These are phyloP conservation scores for Bergia sp. DNA, from an alignment of 92 coral and sea anemone genomes.

Conservation along the genomic window DNA sequence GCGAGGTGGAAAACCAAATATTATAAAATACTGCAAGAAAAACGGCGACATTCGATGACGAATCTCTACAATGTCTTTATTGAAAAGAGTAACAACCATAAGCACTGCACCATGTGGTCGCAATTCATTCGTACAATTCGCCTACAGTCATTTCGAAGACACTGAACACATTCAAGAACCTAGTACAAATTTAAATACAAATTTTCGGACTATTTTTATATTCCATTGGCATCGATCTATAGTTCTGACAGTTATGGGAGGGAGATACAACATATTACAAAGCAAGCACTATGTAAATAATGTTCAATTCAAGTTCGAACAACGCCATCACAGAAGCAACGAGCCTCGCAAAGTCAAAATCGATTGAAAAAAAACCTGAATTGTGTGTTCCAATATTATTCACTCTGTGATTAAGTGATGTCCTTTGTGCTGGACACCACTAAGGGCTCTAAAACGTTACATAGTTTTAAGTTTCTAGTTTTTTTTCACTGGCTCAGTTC, in stretches of 20 bases:
- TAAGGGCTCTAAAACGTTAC: constrained; percentile 33
- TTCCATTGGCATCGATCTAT: not conserved
- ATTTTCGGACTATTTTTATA: constrained; percentile 10
- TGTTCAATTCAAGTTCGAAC: constrained; percentile 33
- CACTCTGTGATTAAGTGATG: constrained; percentile 37
- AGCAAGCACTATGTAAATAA: constrained; percentile 36
- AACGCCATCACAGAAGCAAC: constrained; percentile 28
- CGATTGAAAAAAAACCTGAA: constrained; percentile 37
- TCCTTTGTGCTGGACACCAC: not conserved
- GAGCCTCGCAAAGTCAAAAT: constrained; percentile 33
- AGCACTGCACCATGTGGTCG: constrained; percentile 36
- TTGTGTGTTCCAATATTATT: constrained; percentile 9
- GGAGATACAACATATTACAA: constrained; percentile 27
- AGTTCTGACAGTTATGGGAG: constrained; percentile 29
- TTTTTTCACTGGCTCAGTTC: constrained; percentile 45
- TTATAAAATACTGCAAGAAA: constrained; percentile 21
- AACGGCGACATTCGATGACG: constrained; percentile 14
- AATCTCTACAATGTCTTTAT: constrained; percentile 39
- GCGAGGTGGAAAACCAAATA: not conserved
- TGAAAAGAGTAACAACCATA: constrained; percentile 8
- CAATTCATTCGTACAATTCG: constrained; percentile 27
- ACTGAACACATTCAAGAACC: constrained; percentile 14
- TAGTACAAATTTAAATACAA: constrained; percentile 43
- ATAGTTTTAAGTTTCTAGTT: constrained; percentile 35
- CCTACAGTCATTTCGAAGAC: constrained; percentile 15